phyloP scores from a whole-genome alignment of 2,797 vertebrate genomes.

The Chiloscyllium punctatum region DNA sequence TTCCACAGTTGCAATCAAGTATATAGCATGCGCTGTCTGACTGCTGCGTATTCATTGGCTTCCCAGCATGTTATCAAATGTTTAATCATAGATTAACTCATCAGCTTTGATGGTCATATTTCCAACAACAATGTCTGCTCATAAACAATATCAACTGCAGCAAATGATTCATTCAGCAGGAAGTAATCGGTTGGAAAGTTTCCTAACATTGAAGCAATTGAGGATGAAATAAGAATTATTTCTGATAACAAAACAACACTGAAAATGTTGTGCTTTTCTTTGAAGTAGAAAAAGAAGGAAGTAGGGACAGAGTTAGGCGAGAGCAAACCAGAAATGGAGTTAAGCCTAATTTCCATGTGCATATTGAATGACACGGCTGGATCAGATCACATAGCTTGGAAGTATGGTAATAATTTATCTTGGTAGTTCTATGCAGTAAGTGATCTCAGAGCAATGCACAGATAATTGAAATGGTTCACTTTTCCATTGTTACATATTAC shows the following conservation, averaged over 20 bases:
- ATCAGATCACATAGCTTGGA: not conserved
- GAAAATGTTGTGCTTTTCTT: not conserved
- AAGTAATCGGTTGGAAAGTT: not conserved
- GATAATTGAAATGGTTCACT: not conserved
- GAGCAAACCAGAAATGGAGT: not conserved
- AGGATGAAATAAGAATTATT: not conserved
- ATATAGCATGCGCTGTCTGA: no score
- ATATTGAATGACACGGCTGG: not conserved
- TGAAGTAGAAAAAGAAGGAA: not conserved
- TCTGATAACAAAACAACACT: not conserved
- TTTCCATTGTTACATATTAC: not conserved
- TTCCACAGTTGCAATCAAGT: not conserved
- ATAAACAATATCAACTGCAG: not conserved
- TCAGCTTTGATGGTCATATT: not conserved
- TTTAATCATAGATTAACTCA: slow-evolving; percentile 26
- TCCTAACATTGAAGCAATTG: not conserved
- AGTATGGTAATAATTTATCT: not conserved
- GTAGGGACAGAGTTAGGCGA: not conserved
- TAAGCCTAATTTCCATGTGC: no score
- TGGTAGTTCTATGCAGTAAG: not conserved
- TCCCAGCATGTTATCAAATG: not conserved
- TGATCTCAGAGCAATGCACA: not conserved
- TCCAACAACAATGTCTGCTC: not conserved
- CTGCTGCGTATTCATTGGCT: not conserved
- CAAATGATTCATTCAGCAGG: not conserved